Conservation (phyloP, 2,797 vertebrate genomes). For the Pseudochirops cupreus region DNA sequence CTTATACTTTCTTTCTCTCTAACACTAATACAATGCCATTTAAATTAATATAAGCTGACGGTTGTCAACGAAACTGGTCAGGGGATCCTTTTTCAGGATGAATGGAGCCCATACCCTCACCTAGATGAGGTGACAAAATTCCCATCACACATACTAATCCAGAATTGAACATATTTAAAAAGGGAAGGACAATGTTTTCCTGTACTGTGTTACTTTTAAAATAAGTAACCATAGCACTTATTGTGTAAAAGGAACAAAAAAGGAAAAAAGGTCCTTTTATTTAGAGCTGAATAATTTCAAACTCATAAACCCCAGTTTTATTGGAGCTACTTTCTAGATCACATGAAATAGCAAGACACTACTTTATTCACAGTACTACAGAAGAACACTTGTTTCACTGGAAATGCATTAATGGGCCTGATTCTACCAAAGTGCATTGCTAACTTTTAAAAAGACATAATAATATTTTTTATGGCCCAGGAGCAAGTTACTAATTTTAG, state of each 20-base stretch:
- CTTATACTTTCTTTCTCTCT: no score
- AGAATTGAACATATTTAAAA: neutral
- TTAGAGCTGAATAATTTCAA: constrained; percentile 57
- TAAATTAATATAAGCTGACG: neutral
- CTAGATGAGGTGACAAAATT: neutral
- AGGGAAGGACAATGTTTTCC: neutral
- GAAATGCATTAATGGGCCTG: constrained; percentile 42
- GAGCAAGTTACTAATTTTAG: neutral
- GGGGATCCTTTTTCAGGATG: neutral
- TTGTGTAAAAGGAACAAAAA: neutral
- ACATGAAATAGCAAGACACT: constrained; percentile 10
- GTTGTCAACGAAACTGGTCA: neutral
- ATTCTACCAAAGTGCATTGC: constrained; percentile 23
- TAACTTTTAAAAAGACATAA: constrained; percentile 7
- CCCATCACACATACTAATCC: neutral
- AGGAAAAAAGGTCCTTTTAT: constrained; percentile 45
- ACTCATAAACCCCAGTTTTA: constrained; percentile 43
- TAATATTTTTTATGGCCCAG: neutral
- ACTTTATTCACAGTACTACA: neutral
- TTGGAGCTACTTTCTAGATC: constrained; percentile 53
- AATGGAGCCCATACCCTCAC: neutral
- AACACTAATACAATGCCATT: neutral
- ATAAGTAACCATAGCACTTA: constrained; percentile 12
- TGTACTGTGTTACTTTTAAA: neutral
- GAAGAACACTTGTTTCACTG: constrained; percentile 49